A percentile compares a stretch with the other conserved stretches of the same genome.
phyloP scores from a whole-genome alignment of 1,140 invertebrate species.

The Drosophila trapezifrons region DNA sequence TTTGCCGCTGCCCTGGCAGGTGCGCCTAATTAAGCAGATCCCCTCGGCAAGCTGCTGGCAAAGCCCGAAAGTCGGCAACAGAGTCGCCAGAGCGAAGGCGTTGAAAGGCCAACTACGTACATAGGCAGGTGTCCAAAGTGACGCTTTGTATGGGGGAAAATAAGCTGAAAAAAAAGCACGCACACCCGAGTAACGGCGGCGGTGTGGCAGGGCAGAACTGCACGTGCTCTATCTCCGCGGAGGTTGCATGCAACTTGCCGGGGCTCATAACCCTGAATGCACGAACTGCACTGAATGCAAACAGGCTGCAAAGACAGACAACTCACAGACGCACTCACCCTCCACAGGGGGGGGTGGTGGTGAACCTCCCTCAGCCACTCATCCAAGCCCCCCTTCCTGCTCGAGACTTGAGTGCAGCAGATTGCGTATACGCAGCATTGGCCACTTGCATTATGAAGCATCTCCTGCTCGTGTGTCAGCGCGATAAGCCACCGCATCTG shows the following conservation, averaged over 20 bases:
- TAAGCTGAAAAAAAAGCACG: conserved; percentile 47
- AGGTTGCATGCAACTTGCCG: conserved; percentile 60
- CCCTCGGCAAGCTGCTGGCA: conserved; percentile 39
- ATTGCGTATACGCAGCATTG: conserved; percentile 80
- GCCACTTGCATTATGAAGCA: conserved; percentile 78
- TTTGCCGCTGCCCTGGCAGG: conserved; percentile 47
- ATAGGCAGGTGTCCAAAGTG: conserved; percentile 78
- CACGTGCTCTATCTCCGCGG: conserved; percentile 68
- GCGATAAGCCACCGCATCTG: conserved; percentile 69
- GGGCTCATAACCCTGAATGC: conserved; percentile 78
- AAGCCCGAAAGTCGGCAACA: conserved; percentile 58
- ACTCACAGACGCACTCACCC: conserved; percentile 64
- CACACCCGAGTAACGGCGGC: conserved; percentile 10
- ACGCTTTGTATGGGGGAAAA: conserved; percentile 66
- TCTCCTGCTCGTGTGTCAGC: conserved; percentile 45
- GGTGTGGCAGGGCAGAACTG: background rate
- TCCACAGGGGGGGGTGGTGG: conserved; percentile 1
- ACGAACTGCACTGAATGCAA: conserved; percentile 65
- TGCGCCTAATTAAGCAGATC: conserved; percentile 74
- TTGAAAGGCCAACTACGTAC: conserved; percentile 41
- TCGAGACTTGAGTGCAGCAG: conserved; percentile 30
- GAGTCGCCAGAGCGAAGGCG: conserved; percentile 18
- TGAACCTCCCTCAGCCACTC: background rate
- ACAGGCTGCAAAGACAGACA: conserved; percentile 54
- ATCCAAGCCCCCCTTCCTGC: background rate